Percentiles rank a stretch among this genome's conserved stretches.
These are phyloP conservation scores for Hydriomena furcata DNA, from an alignment of 2,888 invertebrate genomes.

Conservation along the genomic window DNA sequence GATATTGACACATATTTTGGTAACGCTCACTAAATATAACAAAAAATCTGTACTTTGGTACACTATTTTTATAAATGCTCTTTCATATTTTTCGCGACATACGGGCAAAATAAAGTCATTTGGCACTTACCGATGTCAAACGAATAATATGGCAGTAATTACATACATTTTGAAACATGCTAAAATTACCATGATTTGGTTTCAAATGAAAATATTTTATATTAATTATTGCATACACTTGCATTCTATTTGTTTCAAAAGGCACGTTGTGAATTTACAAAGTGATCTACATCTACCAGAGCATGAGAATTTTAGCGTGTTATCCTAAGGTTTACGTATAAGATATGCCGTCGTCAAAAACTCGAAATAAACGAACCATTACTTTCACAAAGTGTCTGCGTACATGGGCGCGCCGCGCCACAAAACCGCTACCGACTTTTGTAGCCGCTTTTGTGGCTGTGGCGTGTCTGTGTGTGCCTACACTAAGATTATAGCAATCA, in stretches of 20 bases:
- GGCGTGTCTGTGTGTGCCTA: no score
- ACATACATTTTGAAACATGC: slow-evolving; percentile 31
- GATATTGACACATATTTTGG: slow-evolving; percentile 39
- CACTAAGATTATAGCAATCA: slow-evolving; percentile 50
- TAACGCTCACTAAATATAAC: slow-evolving; percentile 46
- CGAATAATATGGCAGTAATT: slow-evolving; percentile 39
- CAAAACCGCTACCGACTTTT: no score
- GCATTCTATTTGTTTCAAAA: slow-evolving; percentile 36
- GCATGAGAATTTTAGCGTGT: slow-evolving; percentile 44
- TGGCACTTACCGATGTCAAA: slow-evolving; percentile 36
- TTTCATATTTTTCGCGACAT: slow-evolving; percentile 44
- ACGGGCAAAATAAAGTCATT: slow-evolving; percentile 36
- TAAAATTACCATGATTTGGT: slow-evolving; percentile 48
- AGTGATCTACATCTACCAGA: slow-evolving; percentile 27
- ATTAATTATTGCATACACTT: slow-evolving; percentile 2
- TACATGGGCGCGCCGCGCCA: no score
- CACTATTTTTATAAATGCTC: slow-evolving; percentile 55
- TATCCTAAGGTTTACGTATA: slow-evolving; percentile 48
- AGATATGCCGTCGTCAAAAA: slow-evolving; percentile 41
- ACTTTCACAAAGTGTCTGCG: no score
- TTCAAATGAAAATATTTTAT: neutral
- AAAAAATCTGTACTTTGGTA: slow-evolving; percentile 47
- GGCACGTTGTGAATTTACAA: slow-evolving; percentile 46
- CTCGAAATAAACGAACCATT: slow-evolving; percentile 45
- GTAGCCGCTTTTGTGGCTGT: no score